These are phyloP conservation scores for Melanostoma mellinum DNA, from an alignment of 2,888 invertebrate genomes.

Conservation along the genomic window DNA sequence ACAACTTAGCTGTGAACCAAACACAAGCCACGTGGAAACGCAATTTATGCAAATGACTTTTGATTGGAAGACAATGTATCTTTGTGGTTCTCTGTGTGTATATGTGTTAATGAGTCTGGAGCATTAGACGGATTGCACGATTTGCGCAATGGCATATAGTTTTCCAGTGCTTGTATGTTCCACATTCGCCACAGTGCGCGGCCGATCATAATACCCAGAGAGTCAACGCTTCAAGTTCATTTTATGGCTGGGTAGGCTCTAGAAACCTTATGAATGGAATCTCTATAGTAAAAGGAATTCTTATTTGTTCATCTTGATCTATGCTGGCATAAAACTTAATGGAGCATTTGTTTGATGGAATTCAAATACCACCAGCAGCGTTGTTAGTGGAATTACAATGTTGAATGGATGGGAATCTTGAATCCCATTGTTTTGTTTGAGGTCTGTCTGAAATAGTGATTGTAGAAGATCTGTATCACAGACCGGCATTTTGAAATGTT, in stretches of 20 bases:
- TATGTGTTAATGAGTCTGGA: slow-evolving; percentile 60
- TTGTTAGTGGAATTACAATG: slow-evolving; percentile 17
- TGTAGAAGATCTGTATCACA: slow-evolving; percentile 43
- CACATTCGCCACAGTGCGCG: slow-evolving; percentile 73
- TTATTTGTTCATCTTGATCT: slow-evolving; percentile 80
- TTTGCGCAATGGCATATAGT: slow-evolving; percentile 50
- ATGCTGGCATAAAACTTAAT: slow-evolving; percentile 79
- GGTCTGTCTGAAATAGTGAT: slow-evolving; percentile 45
- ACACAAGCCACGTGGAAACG: slow-evolving; percentile 61
- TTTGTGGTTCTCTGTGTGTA: slow-evolving; percentile 17
- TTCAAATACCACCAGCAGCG: slow-evolving; percentile 59
- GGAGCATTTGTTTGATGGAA: slow-evolving; percentile 76
- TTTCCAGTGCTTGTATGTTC: slow-evolving; percentile 25
- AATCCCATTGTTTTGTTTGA: slow-evolving; percentile 52
- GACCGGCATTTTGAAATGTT: slow-evolving; percentile 60
- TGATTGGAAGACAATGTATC: slow-evolving; percentile 59
- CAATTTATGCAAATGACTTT: slow-evolving; percentile 63
- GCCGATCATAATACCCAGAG: slow-evolving; percentile 48
- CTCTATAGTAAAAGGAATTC: slow-evolving; percentile 65
- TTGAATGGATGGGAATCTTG: slow-evolving; percentile 43
- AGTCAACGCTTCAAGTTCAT: slow-evolving; percentile 77
- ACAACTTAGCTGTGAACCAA: slow-evolving; percentile 42
- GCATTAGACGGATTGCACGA: slow-evolving; percentile 51
- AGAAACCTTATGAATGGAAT: slow-evolving; percentile 57
- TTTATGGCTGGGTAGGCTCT: slow-evolving; percentile 76